Percentiles rank a stretch among this genome's conserved stretches.
phyloP scores from a whole-genome alignment of 2,888 invertebrate genomes.

The Stictocephala bisonia region DNA sequence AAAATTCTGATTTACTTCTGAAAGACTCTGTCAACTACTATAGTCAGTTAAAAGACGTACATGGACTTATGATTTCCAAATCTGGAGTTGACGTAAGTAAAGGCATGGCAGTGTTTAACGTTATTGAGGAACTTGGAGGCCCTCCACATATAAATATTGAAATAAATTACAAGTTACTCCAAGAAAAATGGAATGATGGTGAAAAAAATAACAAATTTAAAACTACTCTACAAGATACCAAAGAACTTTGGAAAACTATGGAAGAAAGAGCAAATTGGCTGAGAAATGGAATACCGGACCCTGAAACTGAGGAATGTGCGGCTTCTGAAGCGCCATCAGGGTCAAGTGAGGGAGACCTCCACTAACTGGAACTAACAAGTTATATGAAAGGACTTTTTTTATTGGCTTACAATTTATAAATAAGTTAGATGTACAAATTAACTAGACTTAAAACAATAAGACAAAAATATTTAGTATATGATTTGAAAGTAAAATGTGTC shows the following conservation, averaged over 20 bases:
- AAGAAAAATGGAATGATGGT: background rate
- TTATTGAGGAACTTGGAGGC: slow-evolving; percentile 1
- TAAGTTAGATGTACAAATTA: too few species aligned
- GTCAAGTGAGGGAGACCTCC: slow-evolving; percentile 14
- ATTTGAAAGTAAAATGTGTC: too few species aligned
- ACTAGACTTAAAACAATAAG: too few species aligned
- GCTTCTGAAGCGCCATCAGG: background rate
- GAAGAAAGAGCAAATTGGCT: slow-evolving; percentile 14
- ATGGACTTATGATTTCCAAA: slow-evolving; percentile 3
- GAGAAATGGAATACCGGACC: background rate
- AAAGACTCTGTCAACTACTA: slow-evolving; percentile 4
- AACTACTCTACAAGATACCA: background rate
- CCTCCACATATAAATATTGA: background rate
- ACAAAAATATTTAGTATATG: too few species aligned
- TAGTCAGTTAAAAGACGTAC: background rate
- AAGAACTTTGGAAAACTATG: slow-evolving; percentile 5
- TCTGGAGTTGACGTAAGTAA: background rate
- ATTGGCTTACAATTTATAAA: too few species aligned
- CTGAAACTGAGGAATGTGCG: background rate
- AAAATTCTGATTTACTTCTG: background rate
- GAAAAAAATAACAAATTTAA: background rate
- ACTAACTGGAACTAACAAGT: background rate
- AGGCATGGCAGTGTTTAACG: background rate
- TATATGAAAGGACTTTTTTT: too few species aligned
- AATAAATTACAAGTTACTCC: background rate